Evolutionary conservation across 2,797 vertebrate genomes (phyloP), one percentile per base, ranked within the genome.

Genomic region (Bradypodion pumilum): DNA sequence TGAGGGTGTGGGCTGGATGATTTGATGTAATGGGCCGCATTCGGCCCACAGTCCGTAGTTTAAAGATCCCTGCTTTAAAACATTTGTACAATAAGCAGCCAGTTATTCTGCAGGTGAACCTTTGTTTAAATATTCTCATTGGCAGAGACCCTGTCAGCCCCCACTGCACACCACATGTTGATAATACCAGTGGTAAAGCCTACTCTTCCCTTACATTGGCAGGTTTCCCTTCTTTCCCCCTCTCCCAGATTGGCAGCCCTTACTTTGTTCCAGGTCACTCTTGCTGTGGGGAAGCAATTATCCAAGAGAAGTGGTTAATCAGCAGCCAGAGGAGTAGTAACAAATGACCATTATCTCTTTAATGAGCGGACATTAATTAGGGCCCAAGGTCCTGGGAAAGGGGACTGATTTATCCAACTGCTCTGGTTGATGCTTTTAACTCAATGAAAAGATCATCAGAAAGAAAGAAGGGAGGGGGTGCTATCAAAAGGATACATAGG

Each of bases 331-430:
- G 94, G 83, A 72, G 94, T 94, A 91, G 92, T 93, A 96, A 97
- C 96, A 97, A 97, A 97, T 96, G 93, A 94, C 86, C 16, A 94
- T 97, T 98, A 98, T 98, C 97, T 97, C 78, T 92, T 95, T 97
- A 97, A 97, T 97, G 97, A 97, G 96, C 94, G 86, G 94, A 96
- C 97, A 97, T 97, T 97, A 96, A 97, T 97, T 97, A 97, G 95
- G 94, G 92, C 93, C 95, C 97, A 98, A 97, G 97, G 97, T 97
- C 97, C 94, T 90, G 85, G 92, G 90, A 93, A 92, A 91, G 92
- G 80, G 78, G 83, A 82, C 83, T 95, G 95, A 97, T 97, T 97
- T 95, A 96, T 95, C 83, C 87, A 65, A 90, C 89, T 59, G 88
- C 12, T 60, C 68, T 83, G 87, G 69, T 74, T 12, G 63, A 23